Evolutionary conservation across 2,113 vertebrate species (phyloP).

Genomic region (Limanda limanda): DNA sequence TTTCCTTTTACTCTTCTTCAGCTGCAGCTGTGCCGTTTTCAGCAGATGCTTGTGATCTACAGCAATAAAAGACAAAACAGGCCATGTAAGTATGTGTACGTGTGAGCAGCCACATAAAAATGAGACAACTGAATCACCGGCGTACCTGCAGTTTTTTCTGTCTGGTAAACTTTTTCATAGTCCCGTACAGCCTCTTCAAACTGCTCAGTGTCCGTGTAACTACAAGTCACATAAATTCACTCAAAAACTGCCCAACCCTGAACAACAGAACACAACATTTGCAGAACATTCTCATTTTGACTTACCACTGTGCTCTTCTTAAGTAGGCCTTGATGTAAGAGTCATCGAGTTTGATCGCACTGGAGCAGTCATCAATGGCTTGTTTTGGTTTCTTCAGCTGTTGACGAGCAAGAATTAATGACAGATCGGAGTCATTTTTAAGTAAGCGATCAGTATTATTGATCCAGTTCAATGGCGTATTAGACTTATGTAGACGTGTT

Average conservation of each 20-base stretch:
- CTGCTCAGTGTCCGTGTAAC: conserved; percentile 94
- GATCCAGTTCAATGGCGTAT: neutral
- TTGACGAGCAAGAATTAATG: neutral
- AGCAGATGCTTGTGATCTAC: conserved; percentile 95
- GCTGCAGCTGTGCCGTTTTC: conserved; percentile 92
- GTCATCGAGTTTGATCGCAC: conserved; percentile 93
- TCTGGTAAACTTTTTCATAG: conserved; percentile 97
- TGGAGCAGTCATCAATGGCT: conserved; percentile 95
- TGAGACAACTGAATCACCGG: neutral
- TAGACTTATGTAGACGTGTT: neutral
- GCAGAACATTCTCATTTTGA: neutral
- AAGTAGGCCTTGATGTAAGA: conserved; percentile 95
- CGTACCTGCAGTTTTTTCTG: conserved; percentile 96
- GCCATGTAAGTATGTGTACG: neutral
- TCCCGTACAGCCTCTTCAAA: conserved; percentile 96
- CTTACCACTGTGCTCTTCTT: conserved; percentile 94
- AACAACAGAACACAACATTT: conserved; percentile 8
- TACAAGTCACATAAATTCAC: conserved; percentile 65
- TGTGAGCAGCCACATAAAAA: neutral
- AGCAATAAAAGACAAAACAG: neutral
- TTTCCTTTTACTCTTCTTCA: conserved; percentile 98
- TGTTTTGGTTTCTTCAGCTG: conserved; percentile 93
- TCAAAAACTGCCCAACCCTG: conserved; percentile 13
- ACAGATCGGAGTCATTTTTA: conserved; percentile 3
- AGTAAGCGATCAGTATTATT: neutral